These are phyloP conservation scores for Drosophila mayri DNA, from an alignment of 1,140 invertebrate genomes.

Conservation along the genomic window DNA sequence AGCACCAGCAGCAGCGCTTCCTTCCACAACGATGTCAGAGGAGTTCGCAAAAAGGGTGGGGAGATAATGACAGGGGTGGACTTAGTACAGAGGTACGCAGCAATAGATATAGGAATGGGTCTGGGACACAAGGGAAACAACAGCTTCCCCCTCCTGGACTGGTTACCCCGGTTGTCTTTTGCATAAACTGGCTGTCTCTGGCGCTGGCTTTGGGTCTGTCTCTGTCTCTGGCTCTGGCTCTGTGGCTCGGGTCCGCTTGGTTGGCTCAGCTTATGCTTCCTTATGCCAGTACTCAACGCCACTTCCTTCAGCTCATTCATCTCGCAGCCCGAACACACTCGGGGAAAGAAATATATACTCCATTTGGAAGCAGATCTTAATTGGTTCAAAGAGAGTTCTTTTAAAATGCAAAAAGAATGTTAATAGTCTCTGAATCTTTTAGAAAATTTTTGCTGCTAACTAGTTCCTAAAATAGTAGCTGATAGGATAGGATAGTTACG, in stretches of 20 bases:
- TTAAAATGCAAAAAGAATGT: neutral
- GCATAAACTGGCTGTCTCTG: slow-evolving; percentile 41
- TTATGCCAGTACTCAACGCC: slow-evolving; percentile 81
- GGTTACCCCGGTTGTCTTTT: slow-evolving; percentile 37
- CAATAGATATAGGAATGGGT: slow-evolving; percentile 4
- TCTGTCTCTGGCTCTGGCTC: slow-evolving; percentile 10
- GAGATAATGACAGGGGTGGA: slow-evolving; percentile 12
- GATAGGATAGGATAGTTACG: no score
- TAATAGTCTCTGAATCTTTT: neutral
- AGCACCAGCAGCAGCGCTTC: slow-evolving; percentile 31
- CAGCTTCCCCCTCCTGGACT: slow-evolving; percentile 33
- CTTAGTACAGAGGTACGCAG: neutral
- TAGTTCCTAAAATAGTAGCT: no score
- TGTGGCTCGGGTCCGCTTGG: slow-evolving; percentile 39
- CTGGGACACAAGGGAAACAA: slow-evolving; percentile 4
- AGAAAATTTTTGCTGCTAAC: neutral
- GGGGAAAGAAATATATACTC: neutral
- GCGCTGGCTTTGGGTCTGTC: neutral
- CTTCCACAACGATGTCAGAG: slow-evolving; percentile 59
- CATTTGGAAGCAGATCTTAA: neutral
- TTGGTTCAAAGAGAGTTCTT: neutral
- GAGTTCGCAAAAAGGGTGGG: slow-evolving; percentile 15
- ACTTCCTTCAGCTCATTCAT: slow-evolving; percentile 79
- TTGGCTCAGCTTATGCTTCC: slow-evolving; percentile 69
- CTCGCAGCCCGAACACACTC: slow-evolving; percentile 58